Evolutionary conservation across 2,888 invertebrate species (phyloP).

Genomic region (Caenorhabditis afra): DNA sequence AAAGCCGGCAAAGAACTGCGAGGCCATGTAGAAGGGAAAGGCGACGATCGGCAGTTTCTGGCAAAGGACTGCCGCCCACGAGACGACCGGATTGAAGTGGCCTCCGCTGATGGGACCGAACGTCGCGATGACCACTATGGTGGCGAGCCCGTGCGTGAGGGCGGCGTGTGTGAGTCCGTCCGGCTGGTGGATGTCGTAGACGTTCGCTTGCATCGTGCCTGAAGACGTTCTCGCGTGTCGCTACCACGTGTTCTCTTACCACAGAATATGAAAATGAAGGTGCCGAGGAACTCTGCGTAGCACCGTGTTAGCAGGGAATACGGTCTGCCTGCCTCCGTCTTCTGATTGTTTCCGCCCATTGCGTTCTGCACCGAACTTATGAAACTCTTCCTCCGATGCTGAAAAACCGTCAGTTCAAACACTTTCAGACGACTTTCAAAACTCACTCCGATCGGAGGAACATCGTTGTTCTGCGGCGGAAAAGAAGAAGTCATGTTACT

Average conservation of each 20-base stretch:
- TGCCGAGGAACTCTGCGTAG: slow-evolving; percentile 55
- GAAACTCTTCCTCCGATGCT: slow-evolving; percentile 47
- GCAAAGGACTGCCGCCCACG: slow-evolving; percentile 78
- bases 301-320: slow-evolving; percentile 39
- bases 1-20: slow-evolving; percentile 80
- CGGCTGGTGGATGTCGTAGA: slow-evolving; percentile 48
- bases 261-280: slow-evolving; percentile 53
- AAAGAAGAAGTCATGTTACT: not conserved
- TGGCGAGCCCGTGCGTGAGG: slow-evolving; percentile 48
- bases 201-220: slow-evolving; percentile 61
- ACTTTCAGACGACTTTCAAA: not conserved
- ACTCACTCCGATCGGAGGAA: slow-evolving; percentile 45
- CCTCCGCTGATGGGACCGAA: slow-evolving; percentile 80
- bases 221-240: too few relatives aligned
- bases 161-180: slow-evolving; percentile 54
- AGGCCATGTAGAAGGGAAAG: slow-evolving; percentile 78
- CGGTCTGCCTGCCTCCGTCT: not conserved
- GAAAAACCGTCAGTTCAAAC: not conserved
- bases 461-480: slow-evolving; percentile 36
- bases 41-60: slow-evolving; percentile 75
- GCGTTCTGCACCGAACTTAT: slow-evolving; percentile 40
- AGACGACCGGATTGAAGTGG: slow-evolving; percentile 82
- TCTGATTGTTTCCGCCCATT: slow-evolving; percentile 36
- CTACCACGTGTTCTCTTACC: too few relatives aligned
- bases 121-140: slow-evolving; percentile 40